Base-by-base conservation (phyloP, 2,888 invertebrate species). In the Hetaerina titia region DNA sequence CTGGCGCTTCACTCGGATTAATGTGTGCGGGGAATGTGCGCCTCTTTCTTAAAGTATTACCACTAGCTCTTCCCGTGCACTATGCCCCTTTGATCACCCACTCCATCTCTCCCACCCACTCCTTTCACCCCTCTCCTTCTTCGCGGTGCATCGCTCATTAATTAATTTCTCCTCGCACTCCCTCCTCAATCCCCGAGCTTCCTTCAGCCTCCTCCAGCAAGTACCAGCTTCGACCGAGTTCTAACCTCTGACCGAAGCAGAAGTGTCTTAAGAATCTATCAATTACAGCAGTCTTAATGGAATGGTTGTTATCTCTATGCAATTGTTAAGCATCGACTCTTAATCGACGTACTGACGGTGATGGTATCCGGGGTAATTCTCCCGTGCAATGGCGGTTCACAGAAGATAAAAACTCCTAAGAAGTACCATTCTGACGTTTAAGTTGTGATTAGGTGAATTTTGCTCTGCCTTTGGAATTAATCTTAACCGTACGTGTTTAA, bases 81-180 rank as follows among this genome's bases (percentile, higher is more conserved):
- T 6, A 15, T n/a, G 13, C 81, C 9, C 81, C 31, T 81, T 31
- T 22, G 2, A 7, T 25, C 74, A 0, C 81, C 15, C 31, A 7
- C 31, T 25, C 31, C 81, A 9, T 4, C 31, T 31, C 81, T 9
- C 25, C 81, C 31, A 81, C 31, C 81, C 25, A 31, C 31, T 81
- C 31, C 81, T 31, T 31, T 81, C 81, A 11, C 81, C 81, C 2
- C 31, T n/a, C 69, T n/a, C 69, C 19, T 69, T 8, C 69, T 81
- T 15, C 81, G 81, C 25, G 81, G 31, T 81, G 81, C 81, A 81
- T 31, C 81, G 81, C 81, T 9, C 81, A 81, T 81, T 81, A 81
- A 81, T 81, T 81, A 31, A 13, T 31, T n/a, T 31, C 81, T 31
- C 11, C 81, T 13, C n/a, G 4, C 22, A 69, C 69, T 22, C 22